Conservation (phyloP, 2,113 vertebrate species). For the Petaurus breviceps region DNA sequence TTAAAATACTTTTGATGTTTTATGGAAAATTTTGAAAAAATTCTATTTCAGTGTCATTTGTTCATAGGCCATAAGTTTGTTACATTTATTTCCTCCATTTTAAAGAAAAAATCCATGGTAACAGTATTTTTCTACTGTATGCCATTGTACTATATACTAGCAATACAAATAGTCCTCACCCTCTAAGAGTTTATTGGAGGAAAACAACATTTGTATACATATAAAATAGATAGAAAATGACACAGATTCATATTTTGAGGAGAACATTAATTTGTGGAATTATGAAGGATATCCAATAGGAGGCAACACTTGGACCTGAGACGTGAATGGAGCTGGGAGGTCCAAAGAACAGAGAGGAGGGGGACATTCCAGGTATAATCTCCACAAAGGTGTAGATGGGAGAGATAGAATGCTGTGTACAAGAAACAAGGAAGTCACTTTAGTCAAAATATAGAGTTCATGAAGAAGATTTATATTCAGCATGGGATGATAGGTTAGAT, state of each 20-base stretch:
- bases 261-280: not conserved
- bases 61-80: constrained; percentile 24
- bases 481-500: not conserved
- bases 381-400: not conserved
- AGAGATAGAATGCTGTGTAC: not conserved
- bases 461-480: not conserved
- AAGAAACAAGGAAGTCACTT: not conserved
- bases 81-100: constrained; percentile 34
- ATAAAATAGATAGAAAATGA: not conserved
- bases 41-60: constrained; percentile 28
- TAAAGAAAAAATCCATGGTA: constrained; percentile 35
- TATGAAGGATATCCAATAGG: not conserved
- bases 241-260: not conserved
- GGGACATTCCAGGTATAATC: not conserved
- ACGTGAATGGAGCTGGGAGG: not conserved
- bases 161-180: not conserved
- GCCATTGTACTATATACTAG: not conserved
- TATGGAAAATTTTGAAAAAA: constrained; percentile 55
- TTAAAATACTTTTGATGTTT: constrained; percentile 59
- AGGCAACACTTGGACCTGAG: not conserved
- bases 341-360: not conserved
- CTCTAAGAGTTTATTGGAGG: not conserved
- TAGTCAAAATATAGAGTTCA: not conserved
- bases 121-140: not conserved
- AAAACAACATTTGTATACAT: not conserved